Evolutionary conservation across 1,140 invertebrate genomes (phyloP), one percentile per base, ranked within the genome.

Genomic region (Neotoxoptera formosana): DNA sequence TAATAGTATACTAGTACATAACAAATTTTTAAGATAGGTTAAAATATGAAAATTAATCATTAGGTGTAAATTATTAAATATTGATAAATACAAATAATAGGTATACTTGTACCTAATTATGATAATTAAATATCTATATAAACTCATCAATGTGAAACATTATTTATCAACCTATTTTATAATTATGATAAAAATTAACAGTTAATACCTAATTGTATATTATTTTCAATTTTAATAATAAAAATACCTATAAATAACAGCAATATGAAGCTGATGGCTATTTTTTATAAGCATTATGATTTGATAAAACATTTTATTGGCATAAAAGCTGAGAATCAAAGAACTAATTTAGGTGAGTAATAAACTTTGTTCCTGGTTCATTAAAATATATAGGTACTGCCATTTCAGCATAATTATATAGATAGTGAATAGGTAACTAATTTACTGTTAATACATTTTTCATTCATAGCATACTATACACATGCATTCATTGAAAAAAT

Each of bases 51-150:
- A 76, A n/a, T n/a, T n/a, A 14, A 14, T 76, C 14, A n/a, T 17
- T 76, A n/a, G n/a, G n/a, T n/a, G n/a, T 17, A n/a, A 11, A 76
- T 76, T 17, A 76, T 76, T 76, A 76, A n/a, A 76, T 34, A n/a
- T 76, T 76, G 11, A 76, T 76, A 76, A n/a, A 76, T 34, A 76
- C 30, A 76, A n/a, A n/a, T n/a, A n/a, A 34, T n/a, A n/a, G n/a
- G n/a, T n/a, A 67, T 4, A 20, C 14, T 17, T 34, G n/a, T 76
- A n/a, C 11, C 4, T n/a, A 7, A 48, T 11, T 7, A 76, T 76
- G 60, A 76, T 76, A 76, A 76, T 76, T 76, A 76, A 76, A 76
- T 76, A 76, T n/a, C 60, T 76, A 76, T 17, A 76, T 76, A n/a
- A 7, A 76, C 14, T 34, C 30, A 76, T 76, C 30, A 76, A 76